These are phyloP conservation scores for Drosophila virilis DNA, from an alignment of 1,140 invertebrate genomes.

Conservation along the genomic window DNA sequence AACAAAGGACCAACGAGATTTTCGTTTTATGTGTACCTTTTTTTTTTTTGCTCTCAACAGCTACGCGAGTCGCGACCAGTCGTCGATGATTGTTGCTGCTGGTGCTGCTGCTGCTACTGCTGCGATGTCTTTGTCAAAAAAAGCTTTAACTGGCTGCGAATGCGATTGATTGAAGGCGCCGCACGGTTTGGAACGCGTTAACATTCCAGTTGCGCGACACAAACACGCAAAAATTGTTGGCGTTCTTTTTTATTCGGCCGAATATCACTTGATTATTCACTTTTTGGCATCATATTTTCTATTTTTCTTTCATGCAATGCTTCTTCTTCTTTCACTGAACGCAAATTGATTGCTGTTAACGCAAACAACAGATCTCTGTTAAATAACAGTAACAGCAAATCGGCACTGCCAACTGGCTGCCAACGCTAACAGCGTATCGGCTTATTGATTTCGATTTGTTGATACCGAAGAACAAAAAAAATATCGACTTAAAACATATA, in stretches of 20 bases:
- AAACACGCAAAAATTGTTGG: slow-evolving; percentile 32
- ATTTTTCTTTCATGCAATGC: slow-evolving; percentile 64
- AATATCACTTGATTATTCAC: slow-evolving; percentile 60
- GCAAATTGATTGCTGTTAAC: slow-evolving; percentile 35
- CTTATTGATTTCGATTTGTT: slow-evolving; percentile 11
- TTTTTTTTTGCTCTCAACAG: not conserved
- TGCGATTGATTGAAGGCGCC: slow-evolving; percentile 31
- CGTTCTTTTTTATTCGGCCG: slow-evolving; percentile 28
- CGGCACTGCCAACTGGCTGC: slow-evolving; percentile 33
- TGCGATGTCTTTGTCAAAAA: slow-evolving; percentile 55
- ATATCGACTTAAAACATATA: slow-evolving; percentile 5
- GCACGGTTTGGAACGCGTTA: slow-evolving; percentile 40
- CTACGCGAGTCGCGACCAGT: slow-evolving; percentile 34
- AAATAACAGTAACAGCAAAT: slow-evolving; percentile 21
- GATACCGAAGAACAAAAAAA: not conserved
- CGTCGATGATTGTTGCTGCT: slow-evolving; percentile 44
- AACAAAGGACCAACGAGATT: slow-evolving; percentile 21
- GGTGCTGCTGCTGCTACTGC: slow-evolving; percentile 38
- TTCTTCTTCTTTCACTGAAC: slow-evolving; percentile 40
- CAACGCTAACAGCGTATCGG: not conserved
- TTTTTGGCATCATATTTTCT: slow-evolving; percentile 69
- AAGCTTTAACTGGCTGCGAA: slow-evolving; percentile 20
- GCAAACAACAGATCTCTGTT: slow-evolving; percentile 9
- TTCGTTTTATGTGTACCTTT: slow-evolving; percentile 38
- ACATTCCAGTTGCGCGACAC: slow-evolving; percentile 45